These are phyloP conservation scores for Aradophagus sp. DNA, from an alignment of 1,140 invertebrate species.

Conservation along the genomic window DNA sequence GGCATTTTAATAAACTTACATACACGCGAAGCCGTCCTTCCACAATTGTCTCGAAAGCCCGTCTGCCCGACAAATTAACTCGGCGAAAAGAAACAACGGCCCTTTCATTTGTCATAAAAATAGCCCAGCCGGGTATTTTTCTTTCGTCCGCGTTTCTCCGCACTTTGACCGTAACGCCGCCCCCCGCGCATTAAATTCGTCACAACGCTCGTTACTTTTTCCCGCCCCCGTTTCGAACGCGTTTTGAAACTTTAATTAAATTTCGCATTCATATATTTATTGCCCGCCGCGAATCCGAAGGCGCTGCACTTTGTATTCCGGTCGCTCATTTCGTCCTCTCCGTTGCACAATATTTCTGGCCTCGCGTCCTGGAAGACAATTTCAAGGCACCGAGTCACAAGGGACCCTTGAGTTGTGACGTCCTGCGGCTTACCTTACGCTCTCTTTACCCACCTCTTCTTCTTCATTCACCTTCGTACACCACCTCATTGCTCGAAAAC, in stretches of 20 bases:
- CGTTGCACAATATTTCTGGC: slow-evolving; percentile 51
- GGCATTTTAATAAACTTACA: too few species aligned
- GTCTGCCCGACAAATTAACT: too few species aligned
- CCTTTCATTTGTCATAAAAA: too few species aligned
- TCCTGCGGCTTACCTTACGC: slow-evolving; percentile 55
- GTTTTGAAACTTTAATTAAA: slow-evolving; percentile 44
- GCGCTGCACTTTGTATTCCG: slow-evolving; percentile 38
- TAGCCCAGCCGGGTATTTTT: too few species aligned
- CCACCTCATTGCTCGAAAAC: slow-evolving; percentile 61
- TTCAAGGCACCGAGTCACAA: slow-evolving; percentile 46
- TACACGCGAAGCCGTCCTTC: too few species aligned
- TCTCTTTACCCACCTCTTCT: slow-evolving; percentile 52
- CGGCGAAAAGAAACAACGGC: too few species aligned
- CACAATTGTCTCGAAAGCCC: too few species aligned
- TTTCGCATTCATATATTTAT: slow-evolving; percentile 52
- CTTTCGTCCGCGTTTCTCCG: too few species aligned
- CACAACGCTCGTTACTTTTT: slow-evolving; percentile 26
- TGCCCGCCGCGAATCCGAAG: slow-evolving; percentile 36
- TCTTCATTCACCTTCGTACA: slow-evolving; percentile 46
- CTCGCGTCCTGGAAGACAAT: slow-evolving; percentile 48
- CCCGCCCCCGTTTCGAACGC: slow-evolving; percentile 4
- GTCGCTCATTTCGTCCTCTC: slow-evolving; percentile 46
- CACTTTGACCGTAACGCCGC: too few species aligned
- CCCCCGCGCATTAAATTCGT: slow-evolving; percentile 12
- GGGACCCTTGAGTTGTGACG: slow-evolving; percentile 58